These are phyloP conservation scores for Melanotaenia nigrans DNA, from an alignment of 2,797 vertebrate genomes.

Conservation along the genomic window DNA sequence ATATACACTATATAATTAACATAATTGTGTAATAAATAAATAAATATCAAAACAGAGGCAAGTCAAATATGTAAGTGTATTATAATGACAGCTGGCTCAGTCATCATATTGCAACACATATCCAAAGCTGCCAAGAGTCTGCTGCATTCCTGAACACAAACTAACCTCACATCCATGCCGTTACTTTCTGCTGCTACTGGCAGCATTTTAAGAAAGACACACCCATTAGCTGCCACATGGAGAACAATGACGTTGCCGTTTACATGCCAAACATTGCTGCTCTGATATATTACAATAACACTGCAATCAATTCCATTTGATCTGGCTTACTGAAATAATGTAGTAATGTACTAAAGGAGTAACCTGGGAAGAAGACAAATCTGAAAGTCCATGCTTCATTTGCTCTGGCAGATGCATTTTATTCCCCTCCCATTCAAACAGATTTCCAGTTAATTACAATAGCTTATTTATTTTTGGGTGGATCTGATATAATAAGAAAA, in stretches of 20 bases:
- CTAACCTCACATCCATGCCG: neutral
- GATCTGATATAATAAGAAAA: neutral
- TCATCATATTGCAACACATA: neutral
- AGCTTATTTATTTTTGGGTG: neutral
- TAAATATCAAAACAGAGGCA: neutral
- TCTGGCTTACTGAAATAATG: neutral
- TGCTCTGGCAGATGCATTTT: neutral
- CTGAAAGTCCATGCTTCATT: neutral
- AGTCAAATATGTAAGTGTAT: neutral
- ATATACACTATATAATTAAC: neutral
- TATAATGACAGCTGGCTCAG: neutral
- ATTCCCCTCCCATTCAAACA: neutral
- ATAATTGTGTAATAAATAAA: neutral
- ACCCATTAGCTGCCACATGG: no score
- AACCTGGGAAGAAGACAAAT: neutral
- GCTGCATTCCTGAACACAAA: neutral
- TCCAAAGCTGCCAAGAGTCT: neutral
- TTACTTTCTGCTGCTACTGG: conserved; percentile 2
- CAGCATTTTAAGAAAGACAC: conserved; percentile 1
- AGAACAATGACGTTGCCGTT: neutral
- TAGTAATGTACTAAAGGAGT: conserved; percentile 5
- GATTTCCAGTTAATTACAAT: conserved; percentile 4
- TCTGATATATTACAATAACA: neutral
- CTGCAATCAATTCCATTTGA: neutral
- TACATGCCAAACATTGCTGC: neutral